These are phyloP conservation scores for Steinernema carpocapsae DNA, from an alignment of 2,888 invertebrate genomes.

Conservation along the genomic window DNA sequence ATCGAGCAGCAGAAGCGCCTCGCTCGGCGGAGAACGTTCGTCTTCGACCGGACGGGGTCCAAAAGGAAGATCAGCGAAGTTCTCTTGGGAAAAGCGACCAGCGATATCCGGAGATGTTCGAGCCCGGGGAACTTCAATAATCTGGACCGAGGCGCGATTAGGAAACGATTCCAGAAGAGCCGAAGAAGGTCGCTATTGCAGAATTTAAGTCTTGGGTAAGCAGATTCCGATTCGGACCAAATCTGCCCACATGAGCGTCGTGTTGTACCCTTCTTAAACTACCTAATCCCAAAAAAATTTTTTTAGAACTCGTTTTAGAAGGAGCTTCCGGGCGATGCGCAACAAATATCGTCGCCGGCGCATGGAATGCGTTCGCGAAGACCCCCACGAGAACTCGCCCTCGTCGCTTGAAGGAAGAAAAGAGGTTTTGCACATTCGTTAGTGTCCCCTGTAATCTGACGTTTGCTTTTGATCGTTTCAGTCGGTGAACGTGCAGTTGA, in stretches of 20 bases:
- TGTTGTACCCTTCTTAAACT: too few species aligned
- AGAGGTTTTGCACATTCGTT: background rate
- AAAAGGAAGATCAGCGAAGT: slow-evolving; percentile 42
- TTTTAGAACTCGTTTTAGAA: background rate
- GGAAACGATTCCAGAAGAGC: slow-evolving; percentile 2
- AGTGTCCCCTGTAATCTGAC: background rate
- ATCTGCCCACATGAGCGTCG: too few species aligned
- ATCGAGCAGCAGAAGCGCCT: background rate
- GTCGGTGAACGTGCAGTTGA: background rate
- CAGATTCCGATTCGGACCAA: background rate
- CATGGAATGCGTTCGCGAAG: slow-evolving; percentile 13
- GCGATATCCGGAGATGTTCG: slow-evolving; percentile 41
- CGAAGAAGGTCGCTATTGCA: slow-evolving; percentile 3
- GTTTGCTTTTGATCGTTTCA: background rate
- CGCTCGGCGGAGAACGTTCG: slow-evolving; percentile 6
- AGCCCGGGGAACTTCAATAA: slow-evolving; percentile 28
- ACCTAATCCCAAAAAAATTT: too few species aligned
- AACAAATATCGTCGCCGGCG: slow-evolving; percentile 4
- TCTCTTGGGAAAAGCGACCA: slow-evolving; percentile 43
- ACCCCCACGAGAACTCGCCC: background rate
- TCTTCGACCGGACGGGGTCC: background rate
- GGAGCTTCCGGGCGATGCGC: slow-evolving; percentile 28
- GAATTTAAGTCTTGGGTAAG: background rate
- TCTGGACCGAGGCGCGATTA: background rate
- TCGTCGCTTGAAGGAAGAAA: background rate